Percentiles rank a stretch among this genome's conserved stretches.
These are phyloP conservation scores for Cebuella pygmaea DNA, from an alignment of 2,797 vertebrate species.

Conservation along the genomic window DNA sequence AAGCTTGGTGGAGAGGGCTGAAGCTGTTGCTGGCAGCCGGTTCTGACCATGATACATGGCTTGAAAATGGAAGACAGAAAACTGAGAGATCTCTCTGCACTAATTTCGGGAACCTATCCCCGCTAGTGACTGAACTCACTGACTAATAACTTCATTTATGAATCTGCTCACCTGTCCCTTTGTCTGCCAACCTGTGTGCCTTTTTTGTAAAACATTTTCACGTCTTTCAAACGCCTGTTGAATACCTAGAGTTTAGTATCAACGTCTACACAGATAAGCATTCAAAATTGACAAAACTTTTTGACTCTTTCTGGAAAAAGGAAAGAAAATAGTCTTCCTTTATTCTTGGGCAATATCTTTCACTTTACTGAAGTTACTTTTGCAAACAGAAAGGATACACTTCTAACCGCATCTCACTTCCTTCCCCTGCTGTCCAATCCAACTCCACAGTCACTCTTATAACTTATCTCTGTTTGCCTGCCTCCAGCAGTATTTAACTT, in stretches of 20 bases:
- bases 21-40: conserved; percentile 85
- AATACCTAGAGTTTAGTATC: conserved; percentile 86
- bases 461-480: conserved; percentile 53
- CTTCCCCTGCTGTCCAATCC: not conserved
- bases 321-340: conserved; percentile 94
- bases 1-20: conserved; percentile 80
- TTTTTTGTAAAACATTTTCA: conserved; percentile 94
- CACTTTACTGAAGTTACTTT: conserved; percentile 80
- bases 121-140: conserved; percentile 87
- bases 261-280: conserved; percentile 83
- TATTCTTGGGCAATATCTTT: conserved; percentile 92
- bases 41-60: conserved; percentile 83
- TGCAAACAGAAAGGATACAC: conserved; percentile 60
- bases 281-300: conserved; percentile 81
- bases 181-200: conserved; percentile 94
- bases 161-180: conserved; percentile 91
- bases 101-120: conserved; percentile 82
- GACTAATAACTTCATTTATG: conserved; percentile 89
- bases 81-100: conserved; percentile 93
- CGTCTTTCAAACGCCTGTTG: conserved; percentile 90
- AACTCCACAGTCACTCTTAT: not conserved
- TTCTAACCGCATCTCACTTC: conserved; percentile 30
- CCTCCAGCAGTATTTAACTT: conserved; percentile 52
- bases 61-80: conserved; percentile 88
- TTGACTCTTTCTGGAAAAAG: conserved; percentile 83